Base-by-base conservation (phyloP, 1,140 invertebrate species). In the Eriocheir sinensis region DNA sequence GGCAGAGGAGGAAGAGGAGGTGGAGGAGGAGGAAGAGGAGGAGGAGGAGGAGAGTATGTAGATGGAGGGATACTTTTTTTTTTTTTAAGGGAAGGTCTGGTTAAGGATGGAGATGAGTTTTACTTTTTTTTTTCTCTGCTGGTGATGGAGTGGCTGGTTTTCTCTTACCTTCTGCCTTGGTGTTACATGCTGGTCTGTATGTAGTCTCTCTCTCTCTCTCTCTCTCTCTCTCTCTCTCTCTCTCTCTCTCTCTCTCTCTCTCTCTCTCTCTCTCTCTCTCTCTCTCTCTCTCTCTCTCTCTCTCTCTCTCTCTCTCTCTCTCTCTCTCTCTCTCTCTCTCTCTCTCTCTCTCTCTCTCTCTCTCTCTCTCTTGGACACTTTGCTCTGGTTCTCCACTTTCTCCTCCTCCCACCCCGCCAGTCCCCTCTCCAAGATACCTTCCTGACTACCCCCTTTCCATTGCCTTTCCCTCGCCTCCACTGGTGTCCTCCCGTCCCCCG, bases 331-430 rank as follows among this genome's bases (percentile, higher is more conserved):
- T 15, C 60, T 72, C 60, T 72, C 60, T 15, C 60, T 72, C 60
- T 15, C 60, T n/a, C 60, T n/a, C 60, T 72, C 60, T 15, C 60
- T 72, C 60, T 15, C 60, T 72, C 60, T 15, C 60, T 86, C 83
- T 40, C 83, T 32, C 83, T 34, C 83, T 86, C 17, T 34, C 83
- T 86, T 41, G 40, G 36, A 21, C 83, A 86, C 83, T 86, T 41
- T 9, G 36, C 34, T 15, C 40, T 34, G 12, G 36, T 86, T 34
- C 40, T 36, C 40, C 83, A 34, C 83, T n/a, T 34, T 36, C 32
- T n/a, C 83, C 40, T 2, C 60, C 60, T 6, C n/a, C 60, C 21
- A 1, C 60, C 27, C 27, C 6, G 21, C 60, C n/a, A 21, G 1
- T 86, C 32, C 40, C 83, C 40, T n/a, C 21, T 6, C 40, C 6